Evolutionary conservation across 2,113 vertebrate species (phyloP).

Genomic region (Mormyrus iriodes): DNA sequence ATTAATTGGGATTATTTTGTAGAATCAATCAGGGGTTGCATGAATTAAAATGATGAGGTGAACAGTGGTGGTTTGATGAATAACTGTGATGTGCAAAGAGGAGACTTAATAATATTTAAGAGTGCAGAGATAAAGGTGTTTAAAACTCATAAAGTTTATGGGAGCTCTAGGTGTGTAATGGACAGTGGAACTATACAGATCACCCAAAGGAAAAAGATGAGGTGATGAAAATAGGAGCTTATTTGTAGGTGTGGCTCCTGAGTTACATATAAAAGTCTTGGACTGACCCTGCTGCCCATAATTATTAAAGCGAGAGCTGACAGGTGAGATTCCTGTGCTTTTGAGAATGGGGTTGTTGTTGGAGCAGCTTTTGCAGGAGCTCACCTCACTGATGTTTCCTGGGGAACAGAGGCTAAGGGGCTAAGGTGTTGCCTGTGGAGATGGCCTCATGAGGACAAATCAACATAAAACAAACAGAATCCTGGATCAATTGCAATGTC

Average conservation of each 20-base stretch:
- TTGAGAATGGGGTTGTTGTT: no score
- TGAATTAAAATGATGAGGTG: neutral
- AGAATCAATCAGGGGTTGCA: neutral
- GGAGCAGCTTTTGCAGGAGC: no score
- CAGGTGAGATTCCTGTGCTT: no score
- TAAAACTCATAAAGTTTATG: neutral
- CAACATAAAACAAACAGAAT: no score
- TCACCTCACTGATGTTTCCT: no score
- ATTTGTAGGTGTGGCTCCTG: neutral
- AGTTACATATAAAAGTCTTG: neutral
- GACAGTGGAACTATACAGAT: neutral
- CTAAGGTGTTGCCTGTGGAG: no score
- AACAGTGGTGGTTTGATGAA: neutral
- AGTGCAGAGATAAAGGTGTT: neutral
- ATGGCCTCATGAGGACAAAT: no score
- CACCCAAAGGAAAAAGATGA: neutral
- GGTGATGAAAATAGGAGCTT: neutral
- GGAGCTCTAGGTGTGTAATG: neutral
- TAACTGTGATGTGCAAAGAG: neutral
- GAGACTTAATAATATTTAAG: neutral
- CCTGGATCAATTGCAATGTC: no score
- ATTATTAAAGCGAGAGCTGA: neutral
- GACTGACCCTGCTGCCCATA: neutral
- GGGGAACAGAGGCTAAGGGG: no score
- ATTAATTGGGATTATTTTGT: neutral